Base-by-base conservation (phyloP, 2,797 vertebrate species). In the Cossypha niveicapilla region DNA sequence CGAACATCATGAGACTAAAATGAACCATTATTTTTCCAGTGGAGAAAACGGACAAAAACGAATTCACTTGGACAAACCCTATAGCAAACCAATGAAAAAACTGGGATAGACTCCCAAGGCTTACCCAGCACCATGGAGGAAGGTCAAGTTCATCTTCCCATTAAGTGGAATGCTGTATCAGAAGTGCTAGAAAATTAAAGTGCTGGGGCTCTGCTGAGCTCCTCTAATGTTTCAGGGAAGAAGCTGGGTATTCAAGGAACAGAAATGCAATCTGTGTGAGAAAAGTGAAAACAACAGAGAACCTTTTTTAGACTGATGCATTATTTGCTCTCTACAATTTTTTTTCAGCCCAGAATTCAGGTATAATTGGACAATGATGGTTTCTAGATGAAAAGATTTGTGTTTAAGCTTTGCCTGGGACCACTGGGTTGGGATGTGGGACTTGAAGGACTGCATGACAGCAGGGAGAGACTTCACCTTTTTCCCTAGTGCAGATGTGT, bases 361-460 rank as follows among this genome's bases (percentile, higher is more conserved):
- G 44, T 50, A 58, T 21, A 66, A 62, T 18, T 51, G 15, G 44
- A 79, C 8, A 78, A 25, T 19, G 12, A 30, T 57, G 28, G 28
- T 89, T 92, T 84, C 39, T 27, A 51, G 24, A 42, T 30, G 8
- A 51, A 66, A 83, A 32, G 10, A 56, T 60, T 37, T 70, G 13
- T 78, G 9, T 37, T 56, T 73, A 37, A 66, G 23, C 7, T 83
- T 76, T 90, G 53, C 37, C 23, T 17, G 44, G 56, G 34, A 84
- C 30, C 30, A 45, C 8, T 35, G 18, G 6, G 13, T 16, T 62
- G 9, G 32, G 2, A 7, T 24, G 12, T 25, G 16, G 50, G 65
- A 45, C 34, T 67, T 35, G 53, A 71, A 66, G 32, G 24, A 58
- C 12, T 2, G 1, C 0, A 0, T 25, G 39, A 83, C 22, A 51